Conservation (phyloP, 2,888 invertebrate species). For the Polyommatus iphigenia region DNA sequence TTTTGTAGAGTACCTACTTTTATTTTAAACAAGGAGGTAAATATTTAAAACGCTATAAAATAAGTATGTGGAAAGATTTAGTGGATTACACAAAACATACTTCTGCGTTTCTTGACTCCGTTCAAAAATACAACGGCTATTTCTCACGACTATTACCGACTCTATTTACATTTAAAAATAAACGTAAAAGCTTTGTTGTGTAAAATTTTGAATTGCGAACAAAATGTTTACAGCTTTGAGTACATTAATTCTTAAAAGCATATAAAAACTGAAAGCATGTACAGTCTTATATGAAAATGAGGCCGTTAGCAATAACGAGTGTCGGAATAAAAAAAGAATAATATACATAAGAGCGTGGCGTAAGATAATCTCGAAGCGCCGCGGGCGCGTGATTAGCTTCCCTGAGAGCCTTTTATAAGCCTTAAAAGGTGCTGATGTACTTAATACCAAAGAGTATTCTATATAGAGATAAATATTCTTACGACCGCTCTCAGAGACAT, state of each 20-base stretch:
- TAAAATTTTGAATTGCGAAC: slow-evolving; percentile 11
- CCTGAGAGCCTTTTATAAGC: slow-evolving; percentile 64
- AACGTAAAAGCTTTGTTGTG: slow-evolving; percentile 20
- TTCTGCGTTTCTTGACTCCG: slow-evolving; percentile 1
- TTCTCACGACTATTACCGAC: slow-evolving; percentile 5
- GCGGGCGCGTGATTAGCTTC: slow-evolving; percentile 59
- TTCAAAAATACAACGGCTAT: not conserved
- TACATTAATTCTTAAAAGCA: slow-evolving; percentile 22
- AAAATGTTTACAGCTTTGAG: slow-evolving; percentile 10
- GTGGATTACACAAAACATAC: not conserved
- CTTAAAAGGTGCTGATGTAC: slow-evolving; percentile 51
- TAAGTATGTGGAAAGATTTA: slow-evolving; percentile 7
- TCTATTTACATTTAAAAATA: slow-evolving; percentile 13
- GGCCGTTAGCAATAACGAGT: slow-evolving; percentile 30
- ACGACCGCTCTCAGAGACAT: not conserved
- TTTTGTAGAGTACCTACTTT: not conserved
- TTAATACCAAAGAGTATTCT: slow-evolving; percentile 40
- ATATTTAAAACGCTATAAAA: not conserved
- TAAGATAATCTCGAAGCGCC: slow-evolving; percentile 54
- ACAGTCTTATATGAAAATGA: slow-evolving; percentile 26
- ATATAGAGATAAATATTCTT: not conserved
- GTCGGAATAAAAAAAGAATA: slow-evolving; percentile 35
- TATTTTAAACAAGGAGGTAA: not conserved
- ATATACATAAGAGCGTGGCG: slow-evolving; percentile 40
- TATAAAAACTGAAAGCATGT: slow-evolving; percentile 22